Base-by-base conservation (phyloP, 2,113 vertebrate species). In the Sakesphorus luctuosus region DNA sequence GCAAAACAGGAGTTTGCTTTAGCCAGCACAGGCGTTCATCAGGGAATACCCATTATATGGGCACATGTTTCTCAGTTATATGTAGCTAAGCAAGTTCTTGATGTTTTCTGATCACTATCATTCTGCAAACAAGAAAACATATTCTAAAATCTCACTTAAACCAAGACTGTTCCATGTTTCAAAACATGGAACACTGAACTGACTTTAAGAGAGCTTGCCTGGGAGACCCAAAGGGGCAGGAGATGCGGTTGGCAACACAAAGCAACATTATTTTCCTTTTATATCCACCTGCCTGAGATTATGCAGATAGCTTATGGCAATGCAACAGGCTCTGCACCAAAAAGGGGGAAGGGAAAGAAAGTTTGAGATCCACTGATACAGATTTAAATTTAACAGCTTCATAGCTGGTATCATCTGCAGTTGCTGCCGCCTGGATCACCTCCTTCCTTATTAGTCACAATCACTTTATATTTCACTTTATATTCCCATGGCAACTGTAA, bases 401-500 rank as follows among this genome's bases (percentile, higher is more conserved):
- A 25, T 33, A 21, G 55, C 17, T 82, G 44, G 4, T 33, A 21
- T 5, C 52, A 43, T 36, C 71, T 84, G 72, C 29, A 49, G 59
- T 61, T 86, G 12, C 47, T 76, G 3, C 21, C 89, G 79, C 24
- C 58, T 79, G 74, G 29, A 82, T 95, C 66, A 28, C 58, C 40
- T 84, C 56, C 40, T 93, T 76, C 40, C 18, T 46, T 58, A 31
- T 40, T 73, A 72, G 71, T 72, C 74, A 84, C n/a, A 50, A 18
- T 62, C 3, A 2, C 50, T 92, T 92, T 62, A n/a, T 62, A 52
- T 87, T 93, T 91, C 66, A n/a, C 29, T 94, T 87, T 82, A 36
- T 67, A 91, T 96, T 92, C 52, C 83, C 65, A 82, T 94, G 82
- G 84, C 84, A 94, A 91, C 91, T 50, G 29, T 43, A 59, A 84